Base-by-base conservation (phyloP, 2,113 vertebrate genomes). In the Aptenodytes patagonicus region DNA sequence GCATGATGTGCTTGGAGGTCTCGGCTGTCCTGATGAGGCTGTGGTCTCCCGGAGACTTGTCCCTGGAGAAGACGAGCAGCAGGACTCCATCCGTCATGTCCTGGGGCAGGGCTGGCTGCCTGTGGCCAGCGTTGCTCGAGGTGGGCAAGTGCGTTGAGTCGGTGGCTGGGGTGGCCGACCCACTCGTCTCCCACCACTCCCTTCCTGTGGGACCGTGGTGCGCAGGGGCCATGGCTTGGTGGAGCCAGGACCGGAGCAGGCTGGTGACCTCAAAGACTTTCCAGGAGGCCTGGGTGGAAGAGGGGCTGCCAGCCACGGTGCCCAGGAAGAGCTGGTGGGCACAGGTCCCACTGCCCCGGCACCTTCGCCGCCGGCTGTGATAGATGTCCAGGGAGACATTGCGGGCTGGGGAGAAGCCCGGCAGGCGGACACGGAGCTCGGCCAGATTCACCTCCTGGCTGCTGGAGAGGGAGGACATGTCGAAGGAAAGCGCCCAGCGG, bases 11-110 rank as follows among this genome's bases (percentile, higher is more conserved):
- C 94, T 99, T 99, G 73, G 99, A 99, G 95, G 97, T 98, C 95
- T 99, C 98, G 5, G 98, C 99, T 0, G 98, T 98, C 49, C 97
- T 97, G 89, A 99, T 98, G 68, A 99, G 98, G 47, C 98, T 99
- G 91, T 97, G 98, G 2, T 96, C 97, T 34, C 65, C 95, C 0
- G 94, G 95, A 11, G 73, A 71, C 21, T 94, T 97, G 18, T 98
- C 98, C 93, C 98, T 98, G 95, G 98, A 98, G 96, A 99, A 99
- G 64, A 99, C 94, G 11, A 99, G 98, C 97, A 99, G 97, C 97
- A 99, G 98, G 71, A 98, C 98, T 49, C 89, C 88, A 60, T 99
- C 98, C 1, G 38, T 80, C 32, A 93, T 90, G 1, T 96, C 97
- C 78, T 97, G 97, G 60, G 89, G 69, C 34, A 36, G 81, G 19